Conservation (phyloP, 2,113 vertebrate genomes). For the Carettochelys insculpta region DNA sequence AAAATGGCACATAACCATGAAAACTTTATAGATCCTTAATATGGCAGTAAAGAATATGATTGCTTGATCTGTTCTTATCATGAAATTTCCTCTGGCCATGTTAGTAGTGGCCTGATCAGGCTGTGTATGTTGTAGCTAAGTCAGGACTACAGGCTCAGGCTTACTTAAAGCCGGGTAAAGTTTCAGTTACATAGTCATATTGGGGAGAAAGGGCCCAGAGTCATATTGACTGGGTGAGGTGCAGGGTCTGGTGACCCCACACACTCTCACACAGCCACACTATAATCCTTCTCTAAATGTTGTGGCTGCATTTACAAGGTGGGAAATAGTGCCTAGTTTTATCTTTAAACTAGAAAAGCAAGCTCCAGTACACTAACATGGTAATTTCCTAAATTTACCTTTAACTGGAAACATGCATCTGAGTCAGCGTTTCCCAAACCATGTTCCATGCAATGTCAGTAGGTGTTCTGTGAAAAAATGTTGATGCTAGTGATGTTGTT, state of each 20-base stretch:
- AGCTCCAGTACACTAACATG: not conserved
- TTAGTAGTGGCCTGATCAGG: not conserved
- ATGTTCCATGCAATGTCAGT: too few relatives aligned
- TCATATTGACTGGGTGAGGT: too few relatives aligned
- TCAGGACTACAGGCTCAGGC: not conserved
- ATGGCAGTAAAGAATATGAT: not conserved
- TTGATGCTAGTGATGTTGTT: too few relatives aligned
- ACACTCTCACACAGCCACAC: too few relatives aligned
- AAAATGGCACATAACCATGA: not conserved
- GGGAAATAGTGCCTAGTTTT: not conserved
- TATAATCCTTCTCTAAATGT: not conserved
- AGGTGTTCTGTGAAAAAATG: too few relatives aligned
- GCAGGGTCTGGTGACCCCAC: too few relatives aligned
- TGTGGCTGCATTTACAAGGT: not conserved
- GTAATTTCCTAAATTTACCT: not conserved
- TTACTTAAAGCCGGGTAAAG: not conserved
- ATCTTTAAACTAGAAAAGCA: not conserved
- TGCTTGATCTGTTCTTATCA: not conserved
- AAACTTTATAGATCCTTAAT: not conserved
- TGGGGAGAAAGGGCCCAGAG: too few relatives aligned
- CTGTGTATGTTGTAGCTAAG: not conserved
- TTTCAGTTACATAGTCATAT: too few relatives aligned
- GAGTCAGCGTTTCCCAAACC: too few relatives aligned
- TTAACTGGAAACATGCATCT: not conserved
- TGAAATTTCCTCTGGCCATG: not conserved